Conservation (phyloP, 2,797 vertebrate species). For the Aphelocoma californica region DNA sequence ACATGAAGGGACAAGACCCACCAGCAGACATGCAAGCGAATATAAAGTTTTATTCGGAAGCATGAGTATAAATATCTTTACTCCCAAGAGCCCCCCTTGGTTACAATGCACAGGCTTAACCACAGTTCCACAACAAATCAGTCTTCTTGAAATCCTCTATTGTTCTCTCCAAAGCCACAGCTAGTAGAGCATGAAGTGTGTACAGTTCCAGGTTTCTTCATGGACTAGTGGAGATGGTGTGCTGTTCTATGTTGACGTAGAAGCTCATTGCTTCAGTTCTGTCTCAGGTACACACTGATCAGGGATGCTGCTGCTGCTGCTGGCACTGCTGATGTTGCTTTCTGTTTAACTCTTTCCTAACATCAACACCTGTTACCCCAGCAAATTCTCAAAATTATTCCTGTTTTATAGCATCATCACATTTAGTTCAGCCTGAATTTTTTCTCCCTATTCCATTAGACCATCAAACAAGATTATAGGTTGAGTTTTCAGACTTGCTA, state of each 20-base stretch:
- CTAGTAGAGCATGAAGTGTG: not conserved
- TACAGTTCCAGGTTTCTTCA: not conserved
- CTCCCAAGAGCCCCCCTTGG: not conserved
- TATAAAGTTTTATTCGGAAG: not conserved
- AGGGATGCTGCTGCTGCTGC: not conserved
- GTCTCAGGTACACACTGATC: not conserved
- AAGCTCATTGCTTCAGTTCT: not conserved
- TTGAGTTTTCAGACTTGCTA: not conserved
- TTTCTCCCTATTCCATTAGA: not conserved
- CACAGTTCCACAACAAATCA: not conserved
- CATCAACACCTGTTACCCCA: not conserved
- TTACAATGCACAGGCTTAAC: not conserved
- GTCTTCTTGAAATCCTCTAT: not conserved
- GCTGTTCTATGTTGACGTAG: not conserved
- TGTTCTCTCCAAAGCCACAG: not conserved
- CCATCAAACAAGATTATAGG: not conserved
- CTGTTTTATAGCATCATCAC: not conserved
- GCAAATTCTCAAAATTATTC: not conserved
- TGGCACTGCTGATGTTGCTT: not conserved
- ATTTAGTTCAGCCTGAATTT: not conserved
- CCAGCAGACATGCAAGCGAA: not conserved
- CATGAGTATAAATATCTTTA: not conserved
- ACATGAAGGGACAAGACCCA: not conserved
- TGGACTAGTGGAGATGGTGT: not conserved
- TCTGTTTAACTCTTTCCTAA: not conserved